A percentile compares a stretch with the other conserved stretches of the same genome.
These are phyloP conservation scores for Pyrrhia umbra DNA, from an alignment of 2,888 invertebrate genomes.

Conservation along the genomic window DNA sequence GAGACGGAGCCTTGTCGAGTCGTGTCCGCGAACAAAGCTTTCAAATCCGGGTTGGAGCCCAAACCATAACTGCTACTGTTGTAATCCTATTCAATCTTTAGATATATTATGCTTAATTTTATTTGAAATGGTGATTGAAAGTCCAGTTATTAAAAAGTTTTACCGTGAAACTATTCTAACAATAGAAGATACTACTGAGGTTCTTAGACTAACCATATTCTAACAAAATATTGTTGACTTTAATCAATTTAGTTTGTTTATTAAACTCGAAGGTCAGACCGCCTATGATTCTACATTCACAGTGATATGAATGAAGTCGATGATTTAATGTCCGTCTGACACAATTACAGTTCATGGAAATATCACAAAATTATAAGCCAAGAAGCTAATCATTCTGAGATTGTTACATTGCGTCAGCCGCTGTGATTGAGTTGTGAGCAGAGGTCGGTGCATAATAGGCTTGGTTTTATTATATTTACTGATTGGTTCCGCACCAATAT, in stretches of 20 bases:
- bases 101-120: constrained; percentile 32
- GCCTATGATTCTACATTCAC: constrained; percentile 1
- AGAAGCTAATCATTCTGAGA: constrained; percentile 36
- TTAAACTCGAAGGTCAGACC: not conserved
- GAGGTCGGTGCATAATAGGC: constrained; percentile 41
- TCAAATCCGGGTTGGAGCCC: constrained; percentile 77
- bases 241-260: not conserved
- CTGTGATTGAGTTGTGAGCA: constrained; percentile 43
- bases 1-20: constrained; percentile 60
- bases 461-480: constrained; percentile 58
- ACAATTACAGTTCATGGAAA: constrained; percentile 30
- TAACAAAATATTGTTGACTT: not conserved
- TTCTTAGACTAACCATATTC: not conserved
- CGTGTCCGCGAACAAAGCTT: constrained; percentile 67
- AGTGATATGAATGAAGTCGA: constrained; percentile 15
- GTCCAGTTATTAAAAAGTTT: not conserved
- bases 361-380: constrained; percentile 29
- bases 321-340: constrained; percentile 6
- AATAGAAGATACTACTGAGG: not conserved
- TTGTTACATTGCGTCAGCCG: constrained; percentile 34
- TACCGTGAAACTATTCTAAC: not conserved
- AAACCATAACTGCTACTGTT: constrained; percentile 70
- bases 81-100: constrained; percentile 60
- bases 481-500: constrained; percentile 60
- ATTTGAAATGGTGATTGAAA: constrained; percentile 15